Base-by-base conservation (phyloP, 2,113 vertebrate species). In the Ctenomys sociabilis region DNA sequence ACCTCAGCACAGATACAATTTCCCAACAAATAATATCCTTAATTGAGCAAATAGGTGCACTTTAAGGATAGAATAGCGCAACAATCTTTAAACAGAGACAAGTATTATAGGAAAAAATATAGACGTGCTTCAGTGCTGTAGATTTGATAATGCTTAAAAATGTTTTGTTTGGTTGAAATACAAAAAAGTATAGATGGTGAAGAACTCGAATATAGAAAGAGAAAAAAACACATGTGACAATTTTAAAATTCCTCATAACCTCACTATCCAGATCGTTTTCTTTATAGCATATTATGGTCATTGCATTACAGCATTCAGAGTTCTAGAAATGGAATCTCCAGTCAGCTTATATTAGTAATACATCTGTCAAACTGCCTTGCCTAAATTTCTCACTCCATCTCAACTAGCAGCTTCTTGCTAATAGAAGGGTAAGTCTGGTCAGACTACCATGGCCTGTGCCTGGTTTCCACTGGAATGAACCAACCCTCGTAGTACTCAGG, bases 11-110 rank as follows among this genome's bases (percentile, higher is more conserved):
- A 81, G 82, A 88, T n/a, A 40, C 5, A 77, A 68, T 59, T 95
- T 94, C 66, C 63, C 93, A 91, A 81, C 59, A 93, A 94, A 88
- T 61, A n/a, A 14, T 78, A 91, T 32, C 68, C 72, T 21, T 85
- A 59, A 19, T 19, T 91, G 82, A 90, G 80, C 17, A 86, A 90
- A 84, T 64, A 83, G 61, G 32, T 59, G 28, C 1, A 30, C 84
- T 80, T 70, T 54, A 94, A 86, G 45, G 22, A 59, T 1, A 68
- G 80, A 75, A 35, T 14, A 54, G 5, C 45, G 6, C 52, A 81
- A n/a, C 0, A 70, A n/a, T 66, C 40, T 90, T 90, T 94, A 93
- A 92, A 86, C 59, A 73, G 85, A 57, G 68, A 66, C 66, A 85
- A 92, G 6, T 78, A 73, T 72, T 49, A 80, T n/a, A 30, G 54